Evolutionary conservation across 2,113 vertebrate genomes (phyloP).

Genomic region (Pardalotus punctatus): DNA sequence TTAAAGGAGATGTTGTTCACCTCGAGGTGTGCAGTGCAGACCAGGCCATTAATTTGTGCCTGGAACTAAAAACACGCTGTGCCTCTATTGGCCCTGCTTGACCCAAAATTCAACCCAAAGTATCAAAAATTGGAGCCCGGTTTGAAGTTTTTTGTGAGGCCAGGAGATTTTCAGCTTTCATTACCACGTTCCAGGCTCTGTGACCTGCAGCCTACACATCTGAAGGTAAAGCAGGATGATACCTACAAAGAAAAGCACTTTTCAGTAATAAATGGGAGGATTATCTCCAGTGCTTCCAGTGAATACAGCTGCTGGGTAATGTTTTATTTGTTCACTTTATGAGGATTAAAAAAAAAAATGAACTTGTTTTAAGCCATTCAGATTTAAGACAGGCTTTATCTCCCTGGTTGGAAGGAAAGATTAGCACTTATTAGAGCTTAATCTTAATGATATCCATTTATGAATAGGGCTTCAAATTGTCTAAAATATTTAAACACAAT

Average conservation of each 20-base stretch:
- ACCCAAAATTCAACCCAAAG: background rate
- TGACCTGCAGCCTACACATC: background rate
- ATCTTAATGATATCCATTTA: conserved; percentile 58
- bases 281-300: conserved; percentile 12
- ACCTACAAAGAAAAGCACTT: background rate
- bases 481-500: conserved; percentile 19
- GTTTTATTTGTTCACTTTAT: conserved; percentile 37
- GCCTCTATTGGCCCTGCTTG: background rate
- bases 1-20: background rate
- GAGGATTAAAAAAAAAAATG: background rate
- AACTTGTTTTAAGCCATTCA: conserved; percentile 19
- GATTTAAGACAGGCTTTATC: conserved; percentile 10
- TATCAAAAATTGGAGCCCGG: background rate
- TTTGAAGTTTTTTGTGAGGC: background rate
- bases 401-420: conserved; percentile 26
- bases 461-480: conserved; percentile 29
- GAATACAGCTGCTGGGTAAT: conserved; percentile 19
- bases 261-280: conserved; percentile 6
- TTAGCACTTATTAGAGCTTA: conserved; percentile 40
- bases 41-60: background rate
- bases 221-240: background rate
- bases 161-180: background rate
- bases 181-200: background rate
- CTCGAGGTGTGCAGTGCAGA: background rate
- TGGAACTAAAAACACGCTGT: background rate